phyloP scores from a whole-genome alignment of 2,113 vertebrate genomes.

The Oryzias woworae region DNA sequence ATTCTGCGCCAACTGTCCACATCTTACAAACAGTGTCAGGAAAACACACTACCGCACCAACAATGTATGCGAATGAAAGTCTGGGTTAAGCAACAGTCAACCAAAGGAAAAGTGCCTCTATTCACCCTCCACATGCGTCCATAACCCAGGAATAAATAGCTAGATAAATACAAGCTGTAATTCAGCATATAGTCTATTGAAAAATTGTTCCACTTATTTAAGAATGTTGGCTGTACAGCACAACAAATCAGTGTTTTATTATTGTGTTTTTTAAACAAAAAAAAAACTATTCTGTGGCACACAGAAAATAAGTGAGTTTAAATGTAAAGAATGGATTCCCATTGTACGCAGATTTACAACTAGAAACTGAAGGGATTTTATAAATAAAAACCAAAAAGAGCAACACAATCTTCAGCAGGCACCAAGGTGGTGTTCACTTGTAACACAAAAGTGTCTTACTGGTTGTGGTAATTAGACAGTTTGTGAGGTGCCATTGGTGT shows the following conservation, averaged over 20 bases:
- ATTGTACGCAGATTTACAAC: not conserved
- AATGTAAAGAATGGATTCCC: constrained; percentile 3
- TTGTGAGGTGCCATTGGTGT: not conserved
- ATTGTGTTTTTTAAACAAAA: not conserved
- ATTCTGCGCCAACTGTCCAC: constrained; percentile 12
- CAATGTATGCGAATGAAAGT: not conserved
- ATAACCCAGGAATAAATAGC: constrained; percentile 55
- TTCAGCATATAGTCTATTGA: constrained; percentile 14
- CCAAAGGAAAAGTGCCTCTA: too few relatives aligned
- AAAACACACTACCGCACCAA: not conserved
- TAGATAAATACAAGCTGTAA: constrained; percentile 53
- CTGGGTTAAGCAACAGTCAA: too few relatives aligned
- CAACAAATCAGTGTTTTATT: not conserved
- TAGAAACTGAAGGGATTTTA: not conserved
- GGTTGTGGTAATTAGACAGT: not conserved
- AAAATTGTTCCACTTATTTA: constrained; percentile 4
- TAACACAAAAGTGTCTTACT: constrained; percentile 1
- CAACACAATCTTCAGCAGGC: constrained; percentile 15
- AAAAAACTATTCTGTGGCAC: not conserved
- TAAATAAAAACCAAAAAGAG: not conserved
- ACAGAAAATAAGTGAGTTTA: constrained; percentile 16
- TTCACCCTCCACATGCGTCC: not conserved
- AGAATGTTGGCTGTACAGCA: not conserved
- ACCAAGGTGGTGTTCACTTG: constrained; percentile 21
- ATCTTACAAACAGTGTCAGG: constrained; percentile 11